Conservation (phyloP, 2,113 vertebrate genomes). For the Stigmatopora nigra region DNA sequence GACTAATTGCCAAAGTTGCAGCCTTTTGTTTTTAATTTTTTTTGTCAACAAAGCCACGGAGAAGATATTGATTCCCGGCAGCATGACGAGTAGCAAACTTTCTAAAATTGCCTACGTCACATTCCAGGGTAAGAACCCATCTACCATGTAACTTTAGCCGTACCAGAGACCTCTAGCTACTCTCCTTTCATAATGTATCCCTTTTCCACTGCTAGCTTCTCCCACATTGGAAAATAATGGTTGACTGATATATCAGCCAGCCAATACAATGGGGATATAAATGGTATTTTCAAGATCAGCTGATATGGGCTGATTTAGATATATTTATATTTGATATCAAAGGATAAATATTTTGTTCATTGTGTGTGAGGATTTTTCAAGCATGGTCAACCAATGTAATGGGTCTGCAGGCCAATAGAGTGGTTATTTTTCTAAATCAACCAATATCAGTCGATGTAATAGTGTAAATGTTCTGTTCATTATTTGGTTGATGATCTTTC, state of each 20-base stretch:
- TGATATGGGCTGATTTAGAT: too few relatives aligned
- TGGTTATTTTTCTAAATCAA: too few relatives aligned
- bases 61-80: conserved; percentile 77
- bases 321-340: too few relatives aligned
- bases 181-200: not conserved
- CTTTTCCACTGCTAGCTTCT: not conserved
- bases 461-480: too few relatives aligned
- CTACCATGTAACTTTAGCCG: not conserved
- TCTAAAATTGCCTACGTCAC: conserved; percentile 72
- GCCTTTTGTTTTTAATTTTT: not conserved
- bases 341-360: too few relatives aligned
- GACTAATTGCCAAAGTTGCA: conserved; percentile 12
- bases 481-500: too few relatives aligned
- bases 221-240: not conserved
- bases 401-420: too few relatives aligned
- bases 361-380: too few relatives aligned
- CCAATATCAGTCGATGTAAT: too few relatives aligned
- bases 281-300: too few relatives aligned
- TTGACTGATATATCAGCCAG: not conserved
- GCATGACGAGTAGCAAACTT: conserved; percentile 72
- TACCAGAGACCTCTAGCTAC: not conserved
- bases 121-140: conserved; percentile 77
- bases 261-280: too few relatives aligned
- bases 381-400: too few relatives aligned
- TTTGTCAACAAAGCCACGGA: conserved; percentile 70